phyloP scores from a whole-genome alignment of 2,113 vertebrate species.

The Tympanuchus pallidicinctus region DNA sequence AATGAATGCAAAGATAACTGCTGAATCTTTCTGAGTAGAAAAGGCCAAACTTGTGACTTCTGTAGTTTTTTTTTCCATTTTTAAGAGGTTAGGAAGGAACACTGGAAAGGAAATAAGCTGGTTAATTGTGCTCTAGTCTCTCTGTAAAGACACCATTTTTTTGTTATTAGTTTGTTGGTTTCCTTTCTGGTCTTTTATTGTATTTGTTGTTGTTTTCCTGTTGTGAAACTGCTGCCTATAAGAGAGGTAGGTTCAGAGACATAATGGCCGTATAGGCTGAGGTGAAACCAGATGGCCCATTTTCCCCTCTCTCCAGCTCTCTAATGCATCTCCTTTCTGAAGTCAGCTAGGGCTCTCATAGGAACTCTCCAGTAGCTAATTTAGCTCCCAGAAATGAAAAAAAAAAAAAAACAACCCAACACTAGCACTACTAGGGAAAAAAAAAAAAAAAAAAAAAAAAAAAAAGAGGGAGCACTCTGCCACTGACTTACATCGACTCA shows the following conservation, averaged over 20 bases:
- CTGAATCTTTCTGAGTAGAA: background rate
- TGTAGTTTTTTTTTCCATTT: background rate
- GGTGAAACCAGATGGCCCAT: background rate
- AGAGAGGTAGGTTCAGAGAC: background rate
- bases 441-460: background rate
- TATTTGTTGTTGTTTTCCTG: background rate
- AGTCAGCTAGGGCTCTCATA: background rate
- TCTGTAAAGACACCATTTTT: background rate
- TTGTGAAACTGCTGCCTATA: background rate
- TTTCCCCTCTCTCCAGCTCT: background rate
- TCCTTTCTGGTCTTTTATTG: no score
- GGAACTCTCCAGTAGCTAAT: background rate
- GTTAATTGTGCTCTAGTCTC: accelerated
- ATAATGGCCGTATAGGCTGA: background rate
- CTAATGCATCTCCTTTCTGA: background rate
- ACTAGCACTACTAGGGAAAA: background rate
- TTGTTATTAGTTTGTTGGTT: background rate
- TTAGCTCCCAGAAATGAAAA: background rate
- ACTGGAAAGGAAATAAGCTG: background rate
- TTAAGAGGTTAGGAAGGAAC: background rate
- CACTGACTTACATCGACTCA: background rate
- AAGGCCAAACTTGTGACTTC: background rate
- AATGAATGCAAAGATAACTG: background rate
- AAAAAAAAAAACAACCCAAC: background rate
- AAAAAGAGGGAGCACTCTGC: background rate